Evolutionary conservation across 35 echinoderm and acorn worm genomes (phyloP).

Genomic region (Heliocidaris tuberculata): DNA sequence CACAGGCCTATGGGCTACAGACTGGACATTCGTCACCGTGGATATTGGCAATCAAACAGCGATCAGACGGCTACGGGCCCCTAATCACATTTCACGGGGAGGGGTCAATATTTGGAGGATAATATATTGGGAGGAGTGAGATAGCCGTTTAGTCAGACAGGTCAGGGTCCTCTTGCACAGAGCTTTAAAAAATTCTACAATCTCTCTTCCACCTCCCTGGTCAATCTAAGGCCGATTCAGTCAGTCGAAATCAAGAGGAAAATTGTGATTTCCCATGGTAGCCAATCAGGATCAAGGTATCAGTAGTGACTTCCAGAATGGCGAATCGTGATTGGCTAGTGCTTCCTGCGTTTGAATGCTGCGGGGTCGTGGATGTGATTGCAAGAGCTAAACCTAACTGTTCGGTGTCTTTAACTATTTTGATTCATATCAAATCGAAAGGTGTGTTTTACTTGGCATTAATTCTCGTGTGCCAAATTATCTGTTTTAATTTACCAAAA

Average conservation of each 20-base stretch:
- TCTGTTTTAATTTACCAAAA: no score
- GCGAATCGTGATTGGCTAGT: no score
- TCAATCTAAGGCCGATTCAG: no score
- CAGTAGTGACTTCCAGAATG: no score
- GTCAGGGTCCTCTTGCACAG: neutral
- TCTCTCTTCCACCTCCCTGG: no score
- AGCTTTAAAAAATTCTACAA: neutral
- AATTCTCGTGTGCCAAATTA: no score
- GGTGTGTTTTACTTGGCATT: no score
- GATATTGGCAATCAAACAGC: neutral
- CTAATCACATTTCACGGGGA: neutral
- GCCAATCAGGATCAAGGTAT: neutral
- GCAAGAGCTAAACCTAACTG: no score
- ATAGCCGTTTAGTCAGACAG: neutral
- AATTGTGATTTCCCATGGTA: neutral
- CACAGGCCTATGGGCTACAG: neutral
- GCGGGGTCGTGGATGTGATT: no score
- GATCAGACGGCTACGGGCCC: neutral
- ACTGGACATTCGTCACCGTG: neutral
- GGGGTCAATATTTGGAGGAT: neutral
- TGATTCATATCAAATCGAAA: no score
- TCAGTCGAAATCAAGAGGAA: neutral
- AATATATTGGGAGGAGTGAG: neutral
- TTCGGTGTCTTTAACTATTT: no score
- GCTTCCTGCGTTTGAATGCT: no score